Conservation (phyloP, 1,140 invertebrate species). For the Polypedilum pembai region DNA sequence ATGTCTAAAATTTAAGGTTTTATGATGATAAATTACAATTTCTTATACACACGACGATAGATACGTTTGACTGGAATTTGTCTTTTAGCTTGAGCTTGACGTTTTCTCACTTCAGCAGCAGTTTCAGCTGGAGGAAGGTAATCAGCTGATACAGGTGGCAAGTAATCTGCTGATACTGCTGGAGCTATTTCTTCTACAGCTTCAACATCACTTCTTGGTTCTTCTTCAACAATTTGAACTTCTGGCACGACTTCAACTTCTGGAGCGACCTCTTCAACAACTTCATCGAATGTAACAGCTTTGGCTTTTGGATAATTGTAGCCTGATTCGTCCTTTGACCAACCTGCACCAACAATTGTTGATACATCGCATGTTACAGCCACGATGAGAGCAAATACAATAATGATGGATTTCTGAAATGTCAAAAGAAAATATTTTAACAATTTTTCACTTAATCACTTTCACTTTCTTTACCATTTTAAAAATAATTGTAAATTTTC, state of each 20-base stretch:
- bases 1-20: too few species aligned
- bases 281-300: not conserved
- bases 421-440: not conserved
- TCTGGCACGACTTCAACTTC: not conserved
- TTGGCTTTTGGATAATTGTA: not conserved
- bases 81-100: not conserved
- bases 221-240: not conserved
- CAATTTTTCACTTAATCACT: not conserved
- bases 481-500: not conserved
- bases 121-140: not conserved
- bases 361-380: conserved; percentile 1
- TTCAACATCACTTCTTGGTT: not conserved
- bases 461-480: conserved; percentile 1
- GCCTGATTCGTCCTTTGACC: not conserved
- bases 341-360: not conserved
- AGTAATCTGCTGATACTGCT: not conserved
- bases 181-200: not conserved
- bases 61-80: not conserved
- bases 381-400: conserved; percentile 2
- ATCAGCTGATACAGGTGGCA: not conserved
- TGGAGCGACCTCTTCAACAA: not conserved
- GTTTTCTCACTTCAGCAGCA: not conserved
- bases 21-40: too few species aligned
- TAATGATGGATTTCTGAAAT: not conserved
- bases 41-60: not conserved